Evolutionary conservation across 1,140 invertebrate species (phyloP).

Genomic region (Hylaeus anthracinus): DNA sequence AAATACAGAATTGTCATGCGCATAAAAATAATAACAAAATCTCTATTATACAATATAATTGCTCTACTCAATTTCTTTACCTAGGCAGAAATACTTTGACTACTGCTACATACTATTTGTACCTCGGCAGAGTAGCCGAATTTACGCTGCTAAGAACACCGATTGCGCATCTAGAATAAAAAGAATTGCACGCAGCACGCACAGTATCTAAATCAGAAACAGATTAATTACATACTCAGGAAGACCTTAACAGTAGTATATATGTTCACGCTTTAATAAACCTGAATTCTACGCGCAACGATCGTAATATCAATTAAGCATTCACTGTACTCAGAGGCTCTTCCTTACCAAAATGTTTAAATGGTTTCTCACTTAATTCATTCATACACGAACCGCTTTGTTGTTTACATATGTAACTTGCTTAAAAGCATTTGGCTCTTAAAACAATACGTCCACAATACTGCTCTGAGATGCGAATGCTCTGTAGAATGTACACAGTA

Average conservation of each 20-base stretch:
- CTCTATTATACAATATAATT: slow-evolving; percentile 51
- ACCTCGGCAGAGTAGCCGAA: slow-evolving; percentile 65
- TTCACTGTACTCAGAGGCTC: slow-evolving; percentile 69
- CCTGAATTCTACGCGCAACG: slow-evolving; percentile 76
- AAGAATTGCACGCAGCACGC: slow-evolving; percentile 64
- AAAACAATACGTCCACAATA: slow-evolving; percentile 50
- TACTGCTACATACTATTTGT: slow-evolving; percentile 74
- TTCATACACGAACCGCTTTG: slow-evolving; percentile 50
- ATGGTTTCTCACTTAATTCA: slow-evolving; percentile 62
- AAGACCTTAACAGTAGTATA: slow-evolving; percentile 78
- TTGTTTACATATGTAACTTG: slow-evolving; percentile 58
- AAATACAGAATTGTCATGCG: slow-evolving; percentile 57
- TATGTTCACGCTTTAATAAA: slow-evolving; percentile 72
- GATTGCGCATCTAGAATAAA: slow-evolving; percentile 61
- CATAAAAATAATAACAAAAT: slow-evolving; percentile 58
- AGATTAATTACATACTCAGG: slow-evolving; percentile 70
- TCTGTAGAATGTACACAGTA: slow-evolving; percentile 69
- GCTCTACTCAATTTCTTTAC: slow-evolving; percentile 56
- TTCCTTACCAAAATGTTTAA: slow-evolving; percentile 73
- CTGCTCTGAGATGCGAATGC: slow-evolving; percentile 65
- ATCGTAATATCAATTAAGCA: slow-evolving; percentile 68
- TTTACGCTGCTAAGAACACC: slow-evolving; percentile 65
- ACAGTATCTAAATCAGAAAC: slow-evolving; percentile 64
- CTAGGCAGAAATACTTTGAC: slow-evolving; percentile 69
- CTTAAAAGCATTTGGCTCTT: slow-evolving; percentile 62